Conservation (phyloP, 2,113 vertebrate species). For the Scomber colias region DNA sequence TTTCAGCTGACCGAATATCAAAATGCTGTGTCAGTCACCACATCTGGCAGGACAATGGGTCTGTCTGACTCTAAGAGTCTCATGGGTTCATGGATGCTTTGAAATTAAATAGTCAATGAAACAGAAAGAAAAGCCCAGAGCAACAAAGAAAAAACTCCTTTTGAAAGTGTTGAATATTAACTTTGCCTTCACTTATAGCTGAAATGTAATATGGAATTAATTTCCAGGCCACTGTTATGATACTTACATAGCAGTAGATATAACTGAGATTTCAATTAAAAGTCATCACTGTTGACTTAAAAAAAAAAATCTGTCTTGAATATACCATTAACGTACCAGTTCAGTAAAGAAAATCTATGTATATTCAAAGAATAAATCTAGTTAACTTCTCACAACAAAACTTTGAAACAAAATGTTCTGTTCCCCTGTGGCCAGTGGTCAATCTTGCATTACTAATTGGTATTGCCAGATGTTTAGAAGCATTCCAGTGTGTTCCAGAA, state of each 20-base stretch:
- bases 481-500: conserved; percentile 56
- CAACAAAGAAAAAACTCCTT: not conserved
- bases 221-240: not conserved
- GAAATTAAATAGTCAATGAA: conserved; percentile 51
- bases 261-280: conserved; percentile 23
- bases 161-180: not conserved
- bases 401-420: conserved; percentile 50
- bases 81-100: conserved; percentile 15
- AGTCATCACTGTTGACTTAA: not conserved
- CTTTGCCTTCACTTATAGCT: not conserved
- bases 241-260: not conserved
- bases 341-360: not conserved
- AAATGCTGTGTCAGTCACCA: conserved; percentile 67
- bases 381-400: conserved; percentile 44
- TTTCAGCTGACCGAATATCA: conserved; percentile 70
- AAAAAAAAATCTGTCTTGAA: too few species aligned
- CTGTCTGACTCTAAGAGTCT: conserved; percentile 46
- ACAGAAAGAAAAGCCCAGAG: not conserved
- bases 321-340: too few species aligned
- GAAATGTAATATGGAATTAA: not conserved
- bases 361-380: not conserved
- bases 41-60: conserved; percentile 52
- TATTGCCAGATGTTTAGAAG: conserved; percentile 75
- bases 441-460: conserved; percentile 71
- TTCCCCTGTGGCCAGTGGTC: conserved; percentile 52